A percentile compares a stretch with the other conserved stretches of the same genome.
phyloP scores from a whole-genome alignment of 2,888 invertebrate genomes.

The Psylliodes chrysocephalus region DNA sequence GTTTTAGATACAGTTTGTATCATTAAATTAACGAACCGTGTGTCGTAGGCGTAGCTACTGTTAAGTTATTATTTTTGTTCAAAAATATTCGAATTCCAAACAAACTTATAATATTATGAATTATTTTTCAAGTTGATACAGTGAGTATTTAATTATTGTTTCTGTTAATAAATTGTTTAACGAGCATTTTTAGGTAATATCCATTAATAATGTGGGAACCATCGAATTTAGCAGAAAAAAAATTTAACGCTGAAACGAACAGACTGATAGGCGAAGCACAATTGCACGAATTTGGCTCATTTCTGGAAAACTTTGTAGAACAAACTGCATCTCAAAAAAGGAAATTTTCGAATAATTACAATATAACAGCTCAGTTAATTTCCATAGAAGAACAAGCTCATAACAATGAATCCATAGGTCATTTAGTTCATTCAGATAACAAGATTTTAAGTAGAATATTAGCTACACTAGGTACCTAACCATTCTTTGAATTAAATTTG shows the following conservation, averaged over 20 bases:
- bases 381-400: conserved; percentile 45
- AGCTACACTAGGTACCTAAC: conserved; percentile 70
- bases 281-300: conserved; percentile 66
- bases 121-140: too few species aligned
- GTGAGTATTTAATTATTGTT: too few species aligned
- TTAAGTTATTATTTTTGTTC: too few species aligned
- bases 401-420: conserved; percentile 74
- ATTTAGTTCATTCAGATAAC: conserved; percentile 85
- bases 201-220: conserved; percentile 57
- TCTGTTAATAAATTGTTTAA: too few species aligned
- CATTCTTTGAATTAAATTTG: not conserved
- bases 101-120: too few species aligned
- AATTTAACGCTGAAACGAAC: conserved; percentile 62
- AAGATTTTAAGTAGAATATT: conserved; percentile 82
- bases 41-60: too few species aligned
- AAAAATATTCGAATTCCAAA: too few species aligned
- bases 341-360: conserved; percentile 53
- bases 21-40: too few species aligned
- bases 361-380: conserved; percentile 48
- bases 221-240: conserved; percentile 57
- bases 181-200: too few species aligned
- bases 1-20: too few species aligned
- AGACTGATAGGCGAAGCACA: conserved; percentile 67
- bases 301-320: conserved; percentile 65
- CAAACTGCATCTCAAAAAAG: conserved; percentile 56